Evolutionary conservation across 2,888 invertebrate genomes (phyloP).

Genomic region (Trilocha varians): DNA sequence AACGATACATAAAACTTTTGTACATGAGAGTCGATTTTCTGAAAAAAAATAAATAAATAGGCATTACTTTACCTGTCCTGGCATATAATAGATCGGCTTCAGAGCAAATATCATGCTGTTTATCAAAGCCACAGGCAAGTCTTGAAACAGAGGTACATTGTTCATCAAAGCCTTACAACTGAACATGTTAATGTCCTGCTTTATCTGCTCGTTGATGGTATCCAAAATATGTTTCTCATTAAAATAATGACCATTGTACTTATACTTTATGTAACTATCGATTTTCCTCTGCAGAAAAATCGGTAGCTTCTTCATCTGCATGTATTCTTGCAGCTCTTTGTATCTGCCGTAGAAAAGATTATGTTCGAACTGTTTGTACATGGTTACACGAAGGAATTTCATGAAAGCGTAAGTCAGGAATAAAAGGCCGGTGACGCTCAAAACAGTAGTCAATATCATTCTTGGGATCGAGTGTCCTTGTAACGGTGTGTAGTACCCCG

Average conservation of each 20-base stretch:
- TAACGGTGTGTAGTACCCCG: slow-evolving; percentile 27
- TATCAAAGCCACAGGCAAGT: slow-evolving; percentile 61
- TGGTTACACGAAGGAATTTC: slow-evolving; percentile 29
- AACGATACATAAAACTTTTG: no score
- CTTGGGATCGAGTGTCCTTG: slow-evolving; percentile 26
- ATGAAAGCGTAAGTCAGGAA: slow-evolving; percentile 32
- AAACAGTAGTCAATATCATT: slow-evolving; percentile 24
- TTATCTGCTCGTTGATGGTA: slow-evolving; percentile 52
- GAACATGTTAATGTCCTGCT: slow-evolving; percentile 70
- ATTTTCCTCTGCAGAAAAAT: slow-evolving; percentile 33
- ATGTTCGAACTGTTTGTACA: slow-evolving; percentile 30
- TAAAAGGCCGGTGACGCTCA: slow-evolving; percentile 30
- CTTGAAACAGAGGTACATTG: slow-evolving; percentile 67
- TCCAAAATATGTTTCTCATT: slow-evolving; percentile 36
- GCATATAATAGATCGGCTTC: slow-evolving; percentile 68
- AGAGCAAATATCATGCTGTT: slow-evolving; percentile 66
- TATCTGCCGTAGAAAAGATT: slow-evolving; percentile 33
- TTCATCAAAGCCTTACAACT: slow-evolving; percentile 68
- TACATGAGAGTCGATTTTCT: not conserved
- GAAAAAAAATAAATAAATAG: not conserved
- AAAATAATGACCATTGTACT: slow-evolving; percentile 41
- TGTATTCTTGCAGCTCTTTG: slow-evolving; percentile 35
- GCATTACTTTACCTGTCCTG: slow-evolving; percentile 55
- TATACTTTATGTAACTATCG: slow-evolving; percentile 36
- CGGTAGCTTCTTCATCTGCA: slow-evolving; percentile 33